These are phyloP conservation scores for Charanyca ferruginea DNA, from an alignment of 2,888 invertebrate species.

Conservation along the genomic window DNA sequence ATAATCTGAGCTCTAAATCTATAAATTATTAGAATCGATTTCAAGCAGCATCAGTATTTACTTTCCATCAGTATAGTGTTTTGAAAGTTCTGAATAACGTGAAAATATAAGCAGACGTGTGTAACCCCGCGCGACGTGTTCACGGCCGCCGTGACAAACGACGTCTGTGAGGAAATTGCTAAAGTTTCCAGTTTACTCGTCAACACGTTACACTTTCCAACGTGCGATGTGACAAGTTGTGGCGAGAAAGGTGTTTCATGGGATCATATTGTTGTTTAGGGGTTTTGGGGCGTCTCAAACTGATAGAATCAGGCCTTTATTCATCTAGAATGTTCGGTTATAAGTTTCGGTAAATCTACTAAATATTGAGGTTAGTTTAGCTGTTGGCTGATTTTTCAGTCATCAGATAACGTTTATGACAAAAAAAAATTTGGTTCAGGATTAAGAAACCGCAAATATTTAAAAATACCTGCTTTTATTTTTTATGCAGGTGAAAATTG, in stretches of 20 bases:
- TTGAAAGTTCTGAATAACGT: not conserved
- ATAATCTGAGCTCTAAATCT: too few relatives aligned
- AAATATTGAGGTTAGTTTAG: too few relatives aligned
- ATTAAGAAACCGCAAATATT: too few relatives aligned
- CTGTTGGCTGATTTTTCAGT: too few relatives aligned
- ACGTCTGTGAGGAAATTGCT: slow-evolving; percentile 45
- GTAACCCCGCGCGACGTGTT: not conserved
- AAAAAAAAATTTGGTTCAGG: too few relatives aligned
- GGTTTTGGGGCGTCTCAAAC: not conserved
- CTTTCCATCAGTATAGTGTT: not conserved
- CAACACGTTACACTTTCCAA: slow-evolving; percentile 3
- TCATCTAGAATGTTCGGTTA: too few relatives aligned
- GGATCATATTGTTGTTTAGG: not conserved
- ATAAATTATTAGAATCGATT: too few relatives aligned
- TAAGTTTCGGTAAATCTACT: too few relatives aligned
- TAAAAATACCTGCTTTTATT: too few relatives aligned
- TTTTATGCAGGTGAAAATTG: too few relatives aligned
- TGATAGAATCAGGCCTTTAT: too few relatives aligned
- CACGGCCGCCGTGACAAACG: slow-evolving; percentile 23
- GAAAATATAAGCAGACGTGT: not conserved
- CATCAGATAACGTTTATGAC: too few relatives aligned
- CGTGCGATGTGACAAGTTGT: not conserved
- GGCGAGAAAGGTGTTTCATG: slow-evolving; percentile 6
- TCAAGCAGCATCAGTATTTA: not conserved
- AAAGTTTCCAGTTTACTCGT: slow-evolving; percentile 46